These are phyloP conservation scores for Axea sp. DNA, from an alignment of 2,888 invertebrate species.

Conservation along the genomic window DNA sequence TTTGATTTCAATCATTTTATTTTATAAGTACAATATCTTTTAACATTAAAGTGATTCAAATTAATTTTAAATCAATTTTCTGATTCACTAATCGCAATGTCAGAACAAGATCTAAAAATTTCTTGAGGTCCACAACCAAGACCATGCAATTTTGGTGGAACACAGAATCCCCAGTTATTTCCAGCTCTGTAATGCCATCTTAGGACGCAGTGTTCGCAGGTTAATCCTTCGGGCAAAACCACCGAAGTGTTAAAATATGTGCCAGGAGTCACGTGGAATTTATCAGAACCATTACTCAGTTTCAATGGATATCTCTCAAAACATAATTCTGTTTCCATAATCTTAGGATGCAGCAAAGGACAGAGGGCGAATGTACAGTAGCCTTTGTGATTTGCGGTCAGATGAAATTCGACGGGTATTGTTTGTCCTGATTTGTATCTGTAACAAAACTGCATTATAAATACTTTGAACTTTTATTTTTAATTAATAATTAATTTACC, in stretches of 20 bases:
- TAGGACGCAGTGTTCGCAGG: constrained; percentile 81
- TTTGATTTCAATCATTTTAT: too few species aligned
- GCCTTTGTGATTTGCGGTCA: constrained; percentile 37
- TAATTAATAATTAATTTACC: too few species aligned
- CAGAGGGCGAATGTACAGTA: constrained; percentile 21
- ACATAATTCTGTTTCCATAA: constrained; percentile 42
- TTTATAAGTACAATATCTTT: too few species aligned
- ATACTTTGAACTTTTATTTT: too few species aligned
- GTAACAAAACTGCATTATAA: constrained; percentile 1
- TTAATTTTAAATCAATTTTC: too few species aligned
- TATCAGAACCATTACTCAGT: constrained; percentile 3
- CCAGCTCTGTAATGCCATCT: constrained; percentile 81
- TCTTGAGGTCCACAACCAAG: constrained; percentile 81
- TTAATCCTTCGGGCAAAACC: constrained; percentile 78
- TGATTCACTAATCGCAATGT: constrained; percentile 69
- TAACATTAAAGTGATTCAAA: too few species aligned
- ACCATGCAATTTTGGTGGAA: constrained; percentile 62
- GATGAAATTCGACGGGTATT: constrained; percentile 1
- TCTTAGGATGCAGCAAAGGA: constrained; percentile 5
- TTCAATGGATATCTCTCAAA: constrained; percentile 28
- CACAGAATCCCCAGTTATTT: constrained; percentile 80
- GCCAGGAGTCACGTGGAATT: constrained; percentile 5
- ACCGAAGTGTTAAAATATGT: constrained; percentile 1
- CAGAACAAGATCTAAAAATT: constrained; percentile 80
- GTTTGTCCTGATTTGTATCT: constrained; percentile 31